These are phyloP conservation scores for Pipistrellus pipistrellus DNA, from an alignment of 2,797 vertebrate genomes.

Conservation along the genomic window DNA sequence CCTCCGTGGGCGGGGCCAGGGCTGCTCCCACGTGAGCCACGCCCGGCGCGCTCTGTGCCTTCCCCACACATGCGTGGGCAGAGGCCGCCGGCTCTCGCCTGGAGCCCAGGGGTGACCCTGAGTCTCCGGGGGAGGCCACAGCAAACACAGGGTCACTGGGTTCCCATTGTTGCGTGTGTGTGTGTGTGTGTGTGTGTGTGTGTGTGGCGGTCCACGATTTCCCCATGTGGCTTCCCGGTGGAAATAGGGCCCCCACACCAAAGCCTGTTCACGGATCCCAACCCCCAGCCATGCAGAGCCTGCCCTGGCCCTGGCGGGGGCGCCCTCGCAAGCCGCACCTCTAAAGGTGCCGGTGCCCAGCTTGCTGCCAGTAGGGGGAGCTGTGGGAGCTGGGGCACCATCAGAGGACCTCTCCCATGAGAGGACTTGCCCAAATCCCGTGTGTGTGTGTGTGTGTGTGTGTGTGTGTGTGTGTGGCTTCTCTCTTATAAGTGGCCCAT, in stretches of 20 bases:
- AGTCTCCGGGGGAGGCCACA: too few species aligned
- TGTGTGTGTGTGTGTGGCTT: too few species aligned
- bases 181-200: too few species aligned
- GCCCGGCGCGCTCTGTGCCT: accelerated
- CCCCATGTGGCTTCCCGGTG: accelerated
- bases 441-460: too few species aligned
- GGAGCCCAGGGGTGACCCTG: not conserved
- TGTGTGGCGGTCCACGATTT: not conserved
- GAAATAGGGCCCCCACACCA: accelerated
- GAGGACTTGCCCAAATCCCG: accelerated
- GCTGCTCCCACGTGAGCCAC: accelerated
- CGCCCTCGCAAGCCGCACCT: accelerated
- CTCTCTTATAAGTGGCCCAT: accelerated
- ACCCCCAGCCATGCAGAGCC: accelerated
- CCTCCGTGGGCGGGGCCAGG: too few species aligned
- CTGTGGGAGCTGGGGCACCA: not conserved
- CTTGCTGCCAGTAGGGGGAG: accelerated
- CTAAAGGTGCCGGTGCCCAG: accelerated
- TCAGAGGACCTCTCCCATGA: accelerated
- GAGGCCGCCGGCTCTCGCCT: not conserved
- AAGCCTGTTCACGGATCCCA: not conserved
- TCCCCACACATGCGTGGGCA: accelerated
- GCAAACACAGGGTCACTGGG: not conserved
- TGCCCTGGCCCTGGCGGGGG: accelerated
- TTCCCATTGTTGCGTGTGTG: not conserved